Conservation (phyloP, 2,797 vertebrate species). For the Cynodonichthys magdalenae region DNA sequence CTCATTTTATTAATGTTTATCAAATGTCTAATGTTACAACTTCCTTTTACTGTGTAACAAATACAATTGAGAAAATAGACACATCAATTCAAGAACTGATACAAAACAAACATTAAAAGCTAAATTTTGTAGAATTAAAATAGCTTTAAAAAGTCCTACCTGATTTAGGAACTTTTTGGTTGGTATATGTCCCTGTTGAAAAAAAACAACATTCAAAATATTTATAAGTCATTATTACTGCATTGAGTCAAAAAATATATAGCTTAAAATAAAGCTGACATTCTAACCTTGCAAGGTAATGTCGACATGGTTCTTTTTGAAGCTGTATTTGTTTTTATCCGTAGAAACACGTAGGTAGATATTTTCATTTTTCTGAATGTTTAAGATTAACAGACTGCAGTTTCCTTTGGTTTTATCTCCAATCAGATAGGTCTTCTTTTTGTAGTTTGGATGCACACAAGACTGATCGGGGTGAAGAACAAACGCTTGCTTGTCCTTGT, state of each 20-base stretch:
- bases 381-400: slow-evolving; percentile 47
- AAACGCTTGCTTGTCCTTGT: neutral
- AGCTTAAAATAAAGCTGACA: neutral
- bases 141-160: slow-evolving; percentile 13
- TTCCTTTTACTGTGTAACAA: too few relatives aligned
- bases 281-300: slow-evolving; percentile 35
- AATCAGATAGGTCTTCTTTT: slow-evolving; percentile 19
- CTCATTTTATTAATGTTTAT: too few relatives aligned
- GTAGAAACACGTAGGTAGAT: slow-evolving; percentile 43
- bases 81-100: neutral
- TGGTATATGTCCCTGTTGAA: too few relatives aligned
- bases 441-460: slow-evolving; percentile 26
- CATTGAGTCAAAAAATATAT: neutral
- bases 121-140: neutral
- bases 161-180: rapidly evolving
- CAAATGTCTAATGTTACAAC: too few relatives aligned
- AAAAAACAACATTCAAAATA: too few relatives aligned
- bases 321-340: neutral
- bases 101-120: too few relatives aligned
- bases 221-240: neutral
- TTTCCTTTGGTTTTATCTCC: rapidly evolving
- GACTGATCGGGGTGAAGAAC: slow-evolving; percentile 18
- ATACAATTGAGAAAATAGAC: too few relatives aligned
- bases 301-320: rapidly evolving
- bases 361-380: rapidly evolving